Evolutionary conservation across 2,113 vertebrate genomes (phyloP).

Genomic region (Siphamia tubifer): DNA sequence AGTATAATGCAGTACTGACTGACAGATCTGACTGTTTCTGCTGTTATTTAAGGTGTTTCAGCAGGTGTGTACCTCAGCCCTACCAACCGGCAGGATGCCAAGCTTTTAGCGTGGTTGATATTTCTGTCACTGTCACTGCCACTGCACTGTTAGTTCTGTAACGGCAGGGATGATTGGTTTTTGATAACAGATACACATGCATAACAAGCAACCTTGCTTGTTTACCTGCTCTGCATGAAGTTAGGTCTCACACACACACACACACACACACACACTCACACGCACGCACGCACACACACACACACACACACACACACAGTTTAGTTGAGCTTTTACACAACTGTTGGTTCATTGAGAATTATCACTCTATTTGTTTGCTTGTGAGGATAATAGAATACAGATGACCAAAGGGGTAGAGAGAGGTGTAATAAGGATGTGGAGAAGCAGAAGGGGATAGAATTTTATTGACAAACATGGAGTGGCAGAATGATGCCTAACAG

Average conservation of each 20-base stretch:
- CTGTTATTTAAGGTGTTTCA: background rate
- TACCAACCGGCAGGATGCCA: background rate
- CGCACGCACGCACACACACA: no score
- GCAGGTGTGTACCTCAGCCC: background rate
- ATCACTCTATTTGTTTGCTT: background rate
- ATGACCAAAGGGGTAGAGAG: background rate
- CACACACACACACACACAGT: background rate
- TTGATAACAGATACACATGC: conserved; percentile 19
- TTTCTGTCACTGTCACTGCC: background rate
- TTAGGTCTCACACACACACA: background rate
- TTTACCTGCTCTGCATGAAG: conserved; percentile 19
- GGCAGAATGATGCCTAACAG: no score
- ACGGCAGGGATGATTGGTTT: conserved; percentile 7
- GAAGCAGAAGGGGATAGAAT: no score
- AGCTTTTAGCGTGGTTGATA: background rate
- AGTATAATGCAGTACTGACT: background rate
- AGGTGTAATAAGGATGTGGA: background rate
- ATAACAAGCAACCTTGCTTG: conserved; percentile 9
- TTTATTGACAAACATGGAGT: background rate
- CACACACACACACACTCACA: no score
- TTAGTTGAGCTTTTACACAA: background rate
- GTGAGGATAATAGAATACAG: background rate
- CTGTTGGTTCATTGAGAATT: background rate
- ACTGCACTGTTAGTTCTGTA: background rate
- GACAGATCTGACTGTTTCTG: background rate